Evolutionary conservation across 2,113 vertebrate genomes (phyloP), one percentile per base, ranked within the genome.

Genomic region (Pardalotus punctatus): DNA sequence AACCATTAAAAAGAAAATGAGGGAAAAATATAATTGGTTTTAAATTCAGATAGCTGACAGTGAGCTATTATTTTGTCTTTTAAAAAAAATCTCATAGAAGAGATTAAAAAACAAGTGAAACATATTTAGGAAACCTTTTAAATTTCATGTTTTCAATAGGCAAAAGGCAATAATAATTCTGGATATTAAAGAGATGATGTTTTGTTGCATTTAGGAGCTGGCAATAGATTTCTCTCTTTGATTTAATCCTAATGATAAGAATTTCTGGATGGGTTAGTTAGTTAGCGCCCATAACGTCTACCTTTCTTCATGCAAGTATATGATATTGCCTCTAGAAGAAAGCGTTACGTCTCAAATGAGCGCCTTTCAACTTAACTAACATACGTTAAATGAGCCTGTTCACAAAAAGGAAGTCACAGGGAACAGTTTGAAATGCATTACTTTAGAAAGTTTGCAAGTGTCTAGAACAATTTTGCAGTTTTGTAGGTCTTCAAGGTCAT

Each of bases 391-490:
- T 80, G 35, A 87, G 7, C 33, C 57, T 91, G 28, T 17, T 70
- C 42, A 21, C 76, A n/a, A 79, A 81, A 69, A 79, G 21, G 36
- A 57, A 94, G 42, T 86, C 58, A 51, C 17, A 58, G 27, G 51
- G 69, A 92, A 64, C 27, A 54, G 64, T 91, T 82, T 90, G 73
- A 89, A 93, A 71, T 53, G 27, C 28, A 27, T 35, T 38, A 20
- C 24, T 72, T 90, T 67, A 85, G 51, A 79, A 69, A 88, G 57
- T 82, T 91, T 94, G 38, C 66, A 92, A 93, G 33, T 6, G 3
- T 31, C 43, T 94, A 60, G 62, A 70, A 88, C 6, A 86, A 62
- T 79, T 96, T 61, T 89, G 76, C 72, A 92, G 47, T 56, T 96
- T 94, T 0, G 0, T 73, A 81, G 85, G 14, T 65, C 48, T 90